Conservation (phyloP, 2,888 invertebrate species). For the Conchocele bisecta region DNA sequence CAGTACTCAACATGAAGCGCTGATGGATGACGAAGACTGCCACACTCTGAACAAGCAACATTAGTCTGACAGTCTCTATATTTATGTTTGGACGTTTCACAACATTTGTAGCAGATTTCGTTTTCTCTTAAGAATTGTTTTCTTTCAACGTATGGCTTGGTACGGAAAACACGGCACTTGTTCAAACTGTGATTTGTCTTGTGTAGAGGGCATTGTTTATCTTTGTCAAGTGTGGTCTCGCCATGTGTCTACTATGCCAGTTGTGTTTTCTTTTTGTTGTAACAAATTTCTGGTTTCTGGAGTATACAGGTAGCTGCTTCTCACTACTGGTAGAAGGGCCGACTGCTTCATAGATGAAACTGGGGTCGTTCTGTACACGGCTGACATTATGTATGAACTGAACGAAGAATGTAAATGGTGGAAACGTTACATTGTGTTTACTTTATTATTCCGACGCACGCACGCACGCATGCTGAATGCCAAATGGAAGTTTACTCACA, state of each 20-base stretch:
- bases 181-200: constrained; percentile 23
- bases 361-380: constrained; percentile 17
- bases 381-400: constrained; percentile 24
- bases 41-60: constrained; percentile 3
- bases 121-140: constrained; percentile 30
- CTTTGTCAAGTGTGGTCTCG: too few species aligned
- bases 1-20: neutral
- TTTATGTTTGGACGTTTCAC: neutral
- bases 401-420: constrained; percentile 57
- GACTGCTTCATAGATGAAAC: constrained; percentile 3
- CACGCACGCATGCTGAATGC: constrained; percentile 31
- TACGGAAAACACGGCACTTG: constrained; percentile 19
- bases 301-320: too few species aligned
- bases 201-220: constrained; percentile 28
- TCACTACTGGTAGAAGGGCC: neutral
- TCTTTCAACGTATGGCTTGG: constrained; percentile 8
- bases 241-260: too few species aligned
- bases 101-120: constrained; percentile 30
- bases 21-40: constrained; percentile 1
- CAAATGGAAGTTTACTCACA: constrained; percentile 28
- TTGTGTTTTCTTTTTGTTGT: too few species aligned
- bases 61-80: constrained; percentile 11
- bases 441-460: constrained; percentile 45
- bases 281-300: too few species aligned
- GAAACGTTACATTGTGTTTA: constrained; percentile 34